Evolutionary conservation across 2,113 vertebrate species (phyloP).

Genomic region (Smithornis capensis): DNA sequence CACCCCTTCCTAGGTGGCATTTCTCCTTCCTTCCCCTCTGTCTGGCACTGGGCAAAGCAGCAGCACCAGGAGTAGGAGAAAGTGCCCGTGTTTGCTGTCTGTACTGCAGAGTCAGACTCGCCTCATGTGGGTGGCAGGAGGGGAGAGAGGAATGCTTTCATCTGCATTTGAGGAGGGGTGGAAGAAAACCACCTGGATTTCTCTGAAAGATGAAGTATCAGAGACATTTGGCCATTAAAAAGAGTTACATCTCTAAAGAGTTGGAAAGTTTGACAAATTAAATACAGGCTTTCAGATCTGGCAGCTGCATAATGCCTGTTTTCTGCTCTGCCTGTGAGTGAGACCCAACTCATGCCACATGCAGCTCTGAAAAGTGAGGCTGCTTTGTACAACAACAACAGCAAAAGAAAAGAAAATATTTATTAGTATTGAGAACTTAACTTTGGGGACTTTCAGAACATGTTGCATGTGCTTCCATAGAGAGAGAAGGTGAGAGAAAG

Average conservation of each 20-base stretch:
- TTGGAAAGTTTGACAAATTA: slow-evolving; percentile 40
- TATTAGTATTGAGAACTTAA: not conserved
- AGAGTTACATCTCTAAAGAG: not conserved
- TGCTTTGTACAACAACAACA: slow-evolving; percentile 36
- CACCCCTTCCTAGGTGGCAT: not conserved
- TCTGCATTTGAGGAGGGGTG: not conserved
- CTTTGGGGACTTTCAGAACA: not conserved
- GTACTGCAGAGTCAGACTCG: not conserved
- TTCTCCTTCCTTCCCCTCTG: not conserved
- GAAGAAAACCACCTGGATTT: slow-evolving; percentile 1
- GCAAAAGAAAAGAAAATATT: slow-evolving; percentile 27
- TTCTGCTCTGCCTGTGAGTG: not conserved
- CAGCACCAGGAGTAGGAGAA: not conserved
- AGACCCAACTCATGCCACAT: not conserved
- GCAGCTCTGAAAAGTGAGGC: slow-evolving; percentile 19
- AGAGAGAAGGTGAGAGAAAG: slow-evolving; percentile 26
- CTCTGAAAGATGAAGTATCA: not conserved
- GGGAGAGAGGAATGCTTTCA: not conserved
- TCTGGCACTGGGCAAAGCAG: not conserved
- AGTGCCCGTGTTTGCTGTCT: not conserved
- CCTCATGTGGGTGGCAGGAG: not conserved
- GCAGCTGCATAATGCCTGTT: slow-evolving; percentile 29
- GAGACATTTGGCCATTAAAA: not conserved
- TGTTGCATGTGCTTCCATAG: not conserved
- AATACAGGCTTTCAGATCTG: slow-evolving; percentile 31